Evolutionary conservation across 2,888 invertebrate species (phyloP).

Genomic region (Dynastes maya): DNA sequence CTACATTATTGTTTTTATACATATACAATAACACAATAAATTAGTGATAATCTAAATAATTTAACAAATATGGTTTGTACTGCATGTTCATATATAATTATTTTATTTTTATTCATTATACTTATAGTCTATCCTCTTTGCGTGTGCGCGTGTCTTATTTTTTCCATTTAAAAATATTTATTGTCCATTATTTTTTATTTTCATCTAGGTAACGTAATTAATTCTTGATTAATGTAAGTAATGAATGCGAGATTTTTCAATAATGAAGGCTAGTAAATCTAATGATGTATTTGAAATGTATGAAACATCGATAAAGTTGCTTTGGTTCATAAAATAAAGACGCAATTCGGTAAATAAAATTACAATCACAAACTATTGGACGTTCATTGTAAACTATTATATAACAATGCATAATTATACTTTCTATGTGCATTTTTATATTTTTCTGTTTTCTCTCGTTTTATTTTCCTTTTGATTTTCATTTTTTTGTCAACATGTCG

Average conservation of each 20-base stretch:
- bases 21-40: constrained; percentile 11
- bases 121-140: constrained; percentile 3
- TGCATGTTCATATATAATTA: constrained; percentile 32
- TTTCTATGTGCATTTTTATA: constrained; percentile 18
- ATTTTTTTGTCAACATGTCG: constrained; percentile 25
- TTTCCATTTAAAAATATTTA: constrained; percentile 36
- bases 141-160: not conserved
- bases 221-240: not conserved
- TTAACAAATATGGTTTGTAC: constrained; percentile 36
- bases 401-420: constrained; percentile 37
- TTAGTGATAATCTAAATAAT: constrained; percentile 31
- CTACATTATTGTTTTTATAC: constrained; percentile 18
- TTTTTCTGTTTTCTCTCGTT: constrained; percentile 17
- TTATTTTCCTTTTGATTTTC: constrained; percentile 19
- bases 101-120: constrained; percentile 21
- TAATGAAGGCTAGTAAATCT: constrained; percentile 37
- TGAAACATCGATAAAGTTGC: constrained; percentile 27
- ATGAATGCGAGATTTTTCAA: not conserved
- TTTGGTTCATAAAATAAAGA: constrained; percentile 16
- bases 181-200: constrained; percentile 11
- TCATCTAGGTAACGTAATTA: not conserved
- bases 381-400: constrained; percentile 8
- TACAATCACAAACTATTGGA: constrained; percentile 31
- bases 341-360: constrained; percentile 37
- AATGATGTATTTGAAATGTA: constrained; percentile 8